Base-by-base conservation (phyloP, 2,113 vertebrate genomes). In the Fulmarus glacialis region DNA sequence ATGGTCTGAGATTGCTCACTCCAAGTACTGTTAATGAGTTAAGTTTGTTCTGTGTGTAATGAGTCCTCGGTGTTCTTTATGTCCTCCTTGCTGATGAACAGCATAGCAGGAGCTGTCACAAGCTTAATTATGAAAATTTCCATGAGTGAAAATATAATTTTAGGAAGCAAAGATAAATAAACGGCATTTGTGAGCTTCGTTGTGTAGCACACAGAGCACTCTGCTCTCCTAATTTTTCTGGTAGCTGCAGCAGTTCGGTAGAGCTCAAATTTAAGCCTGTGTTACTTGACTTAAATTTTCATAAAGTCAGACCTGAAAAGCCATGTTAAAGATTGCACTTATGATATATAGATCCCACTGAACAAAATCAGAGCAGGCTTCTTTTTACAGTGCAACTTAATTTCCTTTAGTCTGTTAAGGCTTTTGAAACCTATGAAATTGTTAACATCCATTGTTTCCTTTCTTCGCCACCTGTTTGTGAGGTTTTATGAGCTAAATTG, bases 31-130 rank as follows among this genome's bases (percentile, higher is more conserved):
- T 90, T 96, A 97, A 95, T 96, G 90, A 96, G 94, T 93, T 90
- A 96, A 97, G 73, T 97, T 97, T 97, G 63, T 88, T 95, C 47
- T 32, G 75, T 85, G 83, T 94, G 71, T 98, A 96, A 97, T 97
- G 96, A 95, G 85, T 93, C 80, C 84, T 95, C 12, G 2, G 21
- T 67, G 63, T 93, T 96, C 89, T 97, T 97, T 97, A 85, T 77
- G 75, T 96, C 52, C 83, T 96, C 77, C 60, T 90, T 93, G 70
- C 50, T 95, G 94, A 92, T 90, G 94, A 84, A 89, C 91, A 32
- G 26, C 36, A 19, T 96, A 90, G 64, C 85, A 83, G 94, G 89
- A 97, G 81, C 81, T 73, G 71, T 93, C 89, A 52, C 47, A 36
- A 63, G 92, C 88, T 91, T 78, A 97, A 97, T 97, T 96, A 92